phyloP scores from a whole-genome alignment of 2,113 vertebrate species.

The human (Homo sapiens) region GRCh38 chr5:120512001-120512500 shows the following conservation, averaged over 20 bases:
- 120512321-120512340: neutral
- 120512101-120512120: neutral
- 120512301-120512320: neutral
- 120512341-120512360: neutral
- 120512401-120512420: neutral
- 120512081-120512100: neutral
- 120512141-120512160: neutral
- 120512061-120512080: neutral
- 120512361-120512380: neutral
- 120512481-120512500: neutral
- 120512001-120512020: neutral
- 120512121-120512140: neutral
- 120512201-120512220: neutral
- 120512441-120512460: neutral
- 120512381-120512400: neutral
- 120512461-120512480: neutral
- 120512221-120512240: too few species aligned
- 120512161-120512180: neutral
- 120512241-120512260: neutral
- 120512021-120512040: slow-evolving; percentile 5
- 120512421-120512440: neutral
- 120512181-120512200: neutral
- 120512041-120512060: neutral
- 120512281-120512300: neutral
- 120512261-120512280: neutral